Evolutionary conservation across 1,140 invertebrate genomes (phyloP), one percentile per base, ranked within the genome.

Genomic region (Cecropterus lyciades): DNA sequence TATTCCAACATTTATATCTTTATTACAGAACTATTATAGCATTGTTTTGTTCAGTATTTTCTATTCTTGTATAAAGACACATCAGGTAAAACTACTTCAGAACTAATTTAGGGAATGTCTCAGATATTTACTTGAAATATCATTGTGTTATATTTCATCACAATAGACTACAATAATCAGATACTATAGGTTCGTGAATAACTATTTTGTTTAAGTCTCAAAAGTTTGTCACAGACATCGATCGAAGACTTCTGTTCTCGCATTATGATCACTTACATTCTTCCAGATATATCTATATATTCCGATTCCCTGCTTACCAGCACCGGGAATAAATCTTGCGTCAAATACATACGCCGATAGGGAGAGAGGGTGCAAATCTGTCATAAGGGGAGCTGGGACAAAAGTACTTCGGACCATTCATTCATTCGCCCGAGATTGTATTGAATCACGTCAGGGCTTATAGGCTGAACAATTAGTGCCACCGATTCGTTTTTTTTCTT

Each of bases 281-380:
- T 55, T 56, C 48, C 65, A 64, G 68, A 56, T 70, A 70, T 46
- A 65, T 67, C 60, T 69, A 37, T 52, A 56, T 52, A 69, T 60
- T 70, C 56, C 53, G 56, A 30, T 33, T 46, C 20, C 53, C 45
- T 59, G 64, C 17, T 46, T 27, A 59, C 33, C 55, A 60, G 45
- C 59, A 67, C 56, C 56, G 66, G 40, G 65, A 68, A 77, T 80
- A 85, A 82, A 82, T 82, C 74, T 79, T 80, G 72, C 73, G 75
- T 79, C 79, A 80, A 82, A 80, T 63, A 73, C 71, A 80, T 69
- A 65, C 73, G 75, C 64, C 63, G 66, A 65, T 67, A 69, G 68
- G 77, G 64, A 56, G 53, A 55, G 73, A 70, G 74, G 73, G 75
- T 65, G 71, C 65, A 66, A 68, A 70, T 67, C 60, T 77, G 70